Base-by-base conservation (phyloP, 2,888 invertebrate genomes). In the Chelonus formosanus region DNA sequence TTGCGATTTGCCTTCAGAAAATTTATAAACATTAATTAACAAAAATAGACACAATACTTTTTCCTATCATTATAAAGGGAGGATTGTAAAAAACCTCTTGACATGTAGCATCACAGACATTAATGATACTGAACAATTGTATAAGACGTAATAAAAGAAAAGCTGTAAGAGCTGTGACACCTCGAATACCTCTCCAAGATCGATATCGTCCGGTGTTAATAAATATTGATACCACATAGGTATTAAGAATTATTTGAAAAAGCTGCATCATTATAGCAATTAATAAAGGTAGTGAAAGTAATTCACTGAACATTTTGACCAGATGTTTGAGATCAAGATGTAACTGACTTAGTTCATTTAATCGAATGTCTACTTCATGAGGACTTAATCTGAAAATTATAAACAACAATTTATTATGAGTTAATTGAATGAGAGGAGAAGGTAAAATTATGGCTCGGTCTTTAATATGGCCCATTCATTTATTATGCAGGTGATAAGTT, bases 281-380 rank as follows among this genome's bases (percentile, higher is more conserved):
- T 56, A 67, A 45, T n/a, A 72, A 40, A n/a, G 66, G 61, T 5
- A 70, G 54, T 34, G 70, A 58, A 7, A 70, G 67, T 34, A 67
- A 70, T 3, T 70, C 48, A 1, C 59, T 65, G 3, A 68, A 59
- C 52, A 59, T 63, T 44, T 44, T 54, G 10, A 67, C 63, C 6
- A 70, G 34, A 5, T 65, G 40, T 2, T 68, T 62, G 7, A 72
- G 69, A 52, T 72, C 69, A 2, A 67, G 55, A 32, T 70, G 69
- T 7, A 70, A 44, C 50, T 68, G 67, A 7, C 65, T 67, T 52
- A 59, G 68, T 5, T 58, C 5, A 45, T 65, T 65, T 54, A 71
- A 44, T 3, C 59, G 64, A 44, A n/a, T 34, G 4, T 43, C 43
- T 32, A 20, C 45, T 6, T 36, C 62, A n/a, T 50, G 44, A 2